Conservation (phyloP, 2,113 vertebrate species). For the Xiphias gladius region DNA sequence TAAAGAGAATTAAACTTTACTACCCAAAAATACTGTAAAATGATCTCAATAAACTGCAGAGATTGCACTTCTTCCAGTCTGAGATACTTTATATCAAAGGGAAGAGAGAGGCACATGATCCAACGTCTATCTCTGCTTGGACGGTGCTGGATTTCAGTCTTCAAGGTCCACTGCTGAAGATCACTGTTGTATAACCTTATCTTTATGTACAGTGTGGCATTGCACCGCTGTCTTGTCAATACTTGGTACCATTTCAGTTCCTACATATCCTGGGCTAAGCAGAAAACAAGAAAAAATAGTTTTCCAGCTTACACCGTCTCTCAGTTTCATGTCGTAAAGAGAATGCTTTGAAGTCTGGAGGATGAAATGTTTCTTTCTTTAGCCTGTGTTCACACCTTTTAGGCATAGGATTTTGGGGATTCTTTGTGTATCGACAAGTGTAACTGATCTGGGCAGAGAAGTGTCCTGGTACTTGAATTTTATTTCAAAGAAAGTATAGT, state of each 20-base stretch:
- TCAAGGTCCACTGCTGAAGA: not conserved
- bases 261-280: not conserved
- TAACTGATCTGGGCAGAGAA: not conserved
- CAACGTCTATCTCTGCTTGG: not conserved
- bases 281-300: not conserved
- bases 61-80: constrained; percentile 33
- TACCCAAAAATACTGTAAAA: constrained; percentile 31
- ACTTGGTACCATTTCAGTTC: constrained; percentile 11
- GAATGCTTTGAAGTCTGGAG: constrained; percentile 3
- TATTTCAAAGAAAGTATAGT: not conserved
- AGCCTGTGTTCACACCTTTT: constrained; percentile 2
- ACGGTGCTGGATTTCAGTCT: constrained; percentile 19
- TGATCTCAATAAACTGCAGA: constrained; percentile 47
- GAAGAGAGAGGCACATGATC: constrained; percentile 19
- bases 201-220: not conserved
- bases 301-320: constrained; percentile 14
- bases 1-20: constrained; percentile 50
- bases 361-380: constrained; percentile 15
- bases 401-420: constrained; percentile 1
- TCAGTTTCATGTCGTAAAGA: constrained; percentile 16
- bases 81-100: constrained; percentile 23
- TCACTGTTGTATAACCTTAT: constrained; percentile 5
- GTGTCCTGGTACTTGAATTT: not conserved
- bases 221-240: constrained; percentile 8
- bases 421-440: constrained; percentile 18